A percentile compares a stretch with the other conserved stretches of the same genome.
Evolutionary conservation across 2,888 invertebrate genomes (phyloP).

Genomic region (Thereva nobilitata): DNA sequence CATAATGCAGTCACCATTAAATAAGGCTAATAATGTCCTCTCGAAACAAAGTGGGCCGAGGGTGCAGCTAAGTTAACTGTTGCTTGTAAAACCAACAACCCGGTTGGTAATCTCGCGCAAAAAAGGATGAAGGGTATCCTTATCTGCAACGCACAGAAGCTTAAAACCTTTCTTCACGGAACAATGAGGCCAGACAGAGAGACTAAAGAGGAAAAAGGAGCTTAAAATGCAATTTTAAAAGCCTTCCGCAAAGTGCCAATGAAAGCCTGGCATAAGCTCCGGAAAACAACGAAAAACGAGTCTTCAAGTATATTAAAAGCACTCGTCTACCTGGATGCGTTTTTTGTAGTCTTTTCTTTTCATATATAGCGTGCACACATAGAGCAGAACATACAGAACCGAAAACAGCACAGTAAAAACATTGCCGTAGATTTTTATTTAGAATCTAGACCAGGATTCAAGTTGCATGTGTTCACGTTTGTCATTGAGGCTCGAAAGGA

Average conservation of each 20-base stretch:
- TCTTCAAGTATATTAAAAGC: conserved; percentile 41
- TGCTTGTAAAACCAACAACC: conserved; percentile 22
- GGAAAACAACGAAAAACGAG: conserved; percentile 38
- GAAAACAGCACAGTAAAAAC: not conserved
- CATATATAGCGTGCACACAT: not conserved
- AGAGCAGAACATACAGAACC: not conserved
- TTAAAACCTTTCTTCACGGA: conserved; percentile 18
- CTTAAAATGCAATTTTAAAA: conserved; percentile 38
- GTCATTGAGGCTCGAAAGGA: no score
- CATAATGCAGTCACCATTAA: not conserved
- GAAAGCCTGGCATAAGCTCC: conserved; percentile 39
- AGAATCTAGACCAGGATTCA: no score
- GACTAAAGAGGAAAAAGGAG: conserved; percentile 17
- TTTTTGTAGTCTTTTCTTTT: conserved; percentile 34
- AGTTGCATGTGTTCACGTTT: no score
- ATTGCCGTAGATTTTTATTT: not conserved
- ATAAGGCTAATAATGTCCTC: not conserved
- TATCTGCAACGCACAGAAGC: conserved; percentile 14
- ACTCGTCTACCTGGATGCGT: conserved; percentile 37
- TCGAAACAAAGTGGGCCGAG: not conserved
- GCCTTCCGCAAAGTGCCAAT: conserved; percentile 39
- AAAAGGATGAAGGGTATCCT: conserved; percentile 11
- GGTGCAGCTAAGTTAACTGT: conserved; percentile 15
- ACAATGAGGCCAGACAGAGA: conserved; percentile 13
- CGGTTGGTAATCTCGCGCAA: not conserved